Percentiles rank a stretch among this genome's conserved stretches.
Evolutionary conservation across 92 coral and sea anemone species (phyloP).

Genomic region (Actinostola sp.): DNA sequence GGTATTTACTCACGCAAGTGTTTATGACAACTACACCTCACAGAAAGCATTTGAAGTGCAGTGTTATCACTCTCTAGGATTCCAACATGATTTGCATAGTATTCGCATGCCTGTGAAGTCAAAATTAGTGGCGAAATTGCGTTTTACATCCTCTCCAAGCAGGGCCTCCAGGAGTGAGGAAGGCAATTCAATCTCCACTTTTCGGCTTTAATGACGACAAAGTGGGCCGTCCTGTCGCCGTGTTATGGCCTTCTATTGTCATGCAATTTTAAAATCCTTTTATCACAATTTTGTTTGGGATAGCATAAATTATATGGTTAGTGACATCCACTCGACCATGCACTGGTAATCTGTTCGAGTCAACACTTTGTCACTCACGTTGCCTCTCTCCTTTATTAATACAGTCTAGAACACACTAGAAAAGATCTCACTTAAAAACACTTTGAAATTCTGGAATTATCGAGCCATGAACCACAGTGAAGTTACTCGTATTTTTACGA

Average conservation of each 20-base stretch:
- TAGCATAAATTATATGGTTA: slow-evolving; percentile 8
- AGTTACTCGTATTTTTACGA: background rate
- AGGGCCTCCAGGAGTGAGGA: background rate
- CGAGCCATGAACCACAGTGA: background rate
- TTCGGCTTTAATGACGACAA: background rate
- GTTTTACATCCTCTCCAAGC: background rate
- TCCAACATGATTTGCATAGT: background rate
- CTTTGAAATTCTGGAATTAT: background rate
- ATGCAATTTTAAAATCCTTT: slow-evolving; percentile 9
- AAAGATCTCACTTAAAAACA: background rate
- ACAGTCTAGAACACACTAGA: too few species aligned
- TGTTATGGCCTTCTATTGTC: slow-evolving; percentile 17
- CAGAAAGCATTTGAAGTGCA: too few species aligned
- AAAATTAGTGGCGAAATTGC: background rate
- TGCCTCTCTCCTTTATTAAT: too few species aligned
- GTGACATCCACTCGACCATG: slow-evolving; percentile 4
- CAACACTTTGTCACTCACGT: too few species aligned
- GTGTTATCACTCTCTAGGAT: background rate
- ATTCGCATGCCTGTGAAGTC: background rate
- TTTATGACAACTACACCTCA: too few species aligned
- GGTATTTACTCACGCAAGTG: too few species aligned
- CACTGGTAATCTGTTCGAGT: background rate
- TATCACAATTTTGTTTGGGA: slow-evolving; percentile 18
- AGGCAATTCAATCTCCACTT: background rate
- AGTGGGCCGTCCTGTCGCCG: background rate